Conservation (phyloP, 2,797 vertebrate genomes). For the Melanotaenia trifasciata region DNA sequence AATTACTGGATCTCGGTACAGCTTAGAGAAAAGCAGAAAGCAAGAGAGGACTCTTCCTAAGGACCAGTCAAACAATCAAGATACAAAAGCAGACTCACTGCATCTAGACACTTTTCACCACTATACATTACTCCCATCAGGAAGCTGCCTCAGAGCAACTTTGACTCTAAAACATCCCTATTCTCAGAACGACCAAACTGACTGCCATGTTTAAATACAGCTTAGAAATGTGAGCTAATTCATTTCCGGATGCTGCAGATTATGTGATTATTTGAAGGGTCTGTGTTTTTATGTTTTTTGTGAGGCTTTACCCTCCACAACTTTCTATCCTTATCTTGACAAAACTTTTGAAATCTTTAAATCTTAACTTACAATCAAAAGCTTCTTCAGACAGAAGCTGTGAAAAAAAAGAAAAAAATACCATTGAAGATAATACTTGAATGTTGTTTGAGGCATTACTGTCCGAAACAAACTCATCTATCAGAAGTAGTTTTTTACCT, state of each 20-base stretch:
- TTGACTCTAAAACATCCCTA: neutral
- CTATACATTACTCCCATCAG: neutral
- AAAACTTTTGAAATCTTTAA: neutral
- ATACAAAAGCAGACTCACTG: neutral
- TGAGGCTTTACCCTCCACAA: neutral
- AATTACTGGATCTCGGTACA: neutral
- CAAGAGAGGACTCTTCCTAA: neutral
- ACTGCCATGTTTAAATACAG: neutral
- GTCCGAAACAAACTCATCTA: slow-evolving; percentile 3
- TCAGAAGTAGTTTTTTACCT: neutral
- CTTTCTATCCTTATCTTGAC: neutral
- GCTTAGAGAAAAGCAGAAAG: neutral
- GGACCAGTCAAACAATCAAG: neutral
- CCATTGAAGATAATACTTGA: slow-evolving; percentile 27
- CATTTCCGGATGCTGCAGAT: neutral
- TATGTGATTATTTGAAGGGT: neutral
- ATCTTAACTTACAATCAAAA: neutral
- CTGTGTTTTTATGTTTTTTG: neutral
- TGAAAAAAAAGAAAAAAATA: slow-evolving; percentile 6
- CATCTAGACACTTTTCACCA: neutral
- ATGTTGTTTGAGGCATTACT: slow-evolving; percentile 32
- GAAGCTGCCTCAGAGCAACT: neutral
- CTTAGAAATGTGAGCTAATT: neutral
- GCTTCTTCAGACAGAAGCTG: neutral
- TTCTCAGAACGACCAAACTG: neutral